phyloP scores from a whole-genome alignment of 2,888 invertebrate genomes.

The Patella caerulea region DNA sequence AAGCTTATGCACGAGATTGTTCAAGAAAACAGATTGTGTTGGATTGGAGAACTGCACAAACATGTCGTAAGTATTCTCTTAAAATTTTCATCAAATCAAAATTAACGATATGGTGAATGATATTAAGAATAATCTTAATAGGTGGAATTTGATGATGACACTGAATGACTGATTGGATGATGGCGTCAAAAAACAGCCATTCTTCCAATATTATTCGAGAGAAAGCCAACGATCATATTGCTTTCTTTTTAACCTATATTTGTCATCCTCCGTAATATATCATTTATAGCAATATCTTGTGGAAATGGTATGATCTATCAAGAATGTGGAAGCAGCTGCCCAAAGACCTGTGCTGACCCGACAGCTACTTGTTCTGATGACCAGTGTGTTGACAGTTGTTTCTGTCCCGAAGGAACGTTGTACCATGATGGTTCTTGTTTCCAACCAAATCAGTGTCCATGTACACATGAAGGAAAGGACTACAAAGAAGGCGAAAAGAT shows the following conservation, averaged over 20 bases:
- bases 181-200: neutral
- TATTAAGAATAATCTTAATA: no score
- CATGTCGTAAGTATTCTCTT: slow-evolving; percentile 74
- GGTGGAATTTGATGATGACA: no score
- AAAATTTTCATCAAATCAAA: no score
- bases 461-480: slow-evolving; percentile 78
- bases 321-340: slow-evolving; percentile 82
- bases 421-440: slow-evolving; percentile 85
- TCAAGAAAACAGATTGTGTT: slow-evolving; percentile 73
- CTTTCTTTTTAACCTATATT: no score
- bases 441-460: slow-evolving; percentile 83
- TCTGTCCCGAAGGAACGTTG: slow-evolving; percentile 85
- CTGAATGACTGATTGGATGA: neutral
- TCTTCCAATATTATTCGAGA: neutral
- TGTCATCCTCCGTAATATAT: no score
- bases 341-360: slow-evolving; percentile 79
- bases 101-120: no score
- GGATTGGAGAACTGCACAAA: slow-evolving; percentile 83
- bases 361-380: slow-evolving; percentile 65
- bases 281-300: slow-evolving; percentile 82
- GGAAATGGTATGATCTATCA: slow-evolving; percentile 83
- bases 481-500: slow-evolving; percentile 51
- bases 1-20: slow-evolving; percentile 85
- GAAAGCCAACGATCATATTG: no score
- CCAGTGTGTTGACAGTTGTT: slow-evolving; percentile 88